A percentile compares a stretch with the other conserved stretches of the same genome.
These are phyloP conservation scores for Notospermus geniculatus DNA, from an alignment of 1,140 invertebrate genomes.

Conservation along the genomic window DNA sequence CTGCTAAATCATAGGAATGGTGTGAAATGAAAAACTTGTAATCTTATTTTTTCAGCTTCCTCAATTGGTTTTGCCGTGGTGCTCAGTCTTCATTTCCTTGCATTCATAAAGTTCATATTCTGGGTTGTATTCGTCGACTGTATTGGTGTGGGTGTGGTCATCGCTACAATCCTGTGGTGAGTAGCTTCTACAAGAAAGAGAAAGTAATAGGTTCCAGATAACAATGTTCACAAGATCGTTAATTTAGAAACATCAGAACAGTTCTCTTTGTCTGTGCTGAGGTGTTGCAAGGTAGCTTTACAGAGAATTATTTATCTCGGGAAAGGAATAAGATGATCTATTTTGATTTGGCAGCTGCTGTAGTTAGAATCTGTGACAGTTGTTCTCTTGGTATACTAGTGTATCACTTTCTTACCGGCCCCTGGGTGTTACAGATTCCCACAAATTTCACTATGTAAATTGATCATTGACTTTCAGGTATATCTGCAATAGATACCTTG, in stretches of 20 bases:
- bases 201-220: too few species aligned
- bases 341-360: too few species aligned
- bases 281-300: not conserved
- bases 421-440: too few species aligned
- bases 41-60: constrained; percentile 68
- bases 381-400: too few species aligned
- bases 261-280: not conserved
- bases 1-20: too few species aligned
- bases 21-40: constrained; percentile 6
- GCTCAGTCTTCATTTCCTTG: constrained; percentile 70
- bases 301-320: too few species aligned
- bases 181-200: constrained; percentile 14
- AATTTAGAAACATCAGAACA: constrained; percentile 1
- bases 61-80: constrained; percentile 86
- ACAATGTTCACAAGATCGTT: too few species aligned
- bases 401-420: too few species aligned
- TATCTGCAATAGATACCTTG: constrained; percentile 82
- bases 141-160: constrained; percentile 79
- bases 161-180: constrained; percentile 86
- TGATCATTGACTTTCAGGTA: constrained; percentile 66
- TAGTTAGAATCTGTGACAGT: too few species aligned
- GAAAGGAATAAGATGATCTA: too few species aligned
- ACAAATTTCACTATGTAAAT: too few species aligned
- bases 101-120: constrained; percentile 83
- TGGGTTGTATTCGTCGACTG: constrained; percentile 95